phyloP scores from a whole-genome alignment of 2,797 vertebrate genomes.

The Spinus pinus region DNA sequence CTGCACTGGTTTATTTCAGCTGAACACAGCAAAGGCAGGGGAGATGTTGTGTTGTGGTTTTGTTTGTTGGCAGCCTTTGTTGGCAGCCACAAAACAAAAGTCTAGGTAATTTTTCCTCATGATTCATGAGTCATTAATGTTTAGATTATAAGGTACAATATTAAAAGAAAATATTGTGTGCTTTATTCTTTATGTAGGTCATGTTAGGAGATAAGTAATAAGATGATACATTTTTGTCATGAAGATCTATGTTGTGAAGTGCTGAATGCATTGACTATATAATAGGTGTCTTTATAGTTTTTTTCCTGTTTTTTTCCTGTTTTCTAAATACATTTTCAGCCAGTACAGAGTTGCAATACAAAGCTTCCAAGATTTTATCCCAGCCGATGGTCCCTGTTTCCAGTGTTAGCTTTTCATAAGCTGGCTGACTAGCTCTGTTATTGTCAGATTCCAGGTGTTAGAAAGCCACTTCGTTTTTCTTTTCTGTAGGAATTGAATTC shows the following conservation, averaged over 20 bases:
- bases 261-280: neutral
- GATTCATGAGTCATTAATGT: neutral
- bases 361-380: neutral
- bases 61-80: neutral
- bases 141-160: neutral
- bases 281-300: neutral
- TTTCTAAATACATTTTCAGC: neutral
- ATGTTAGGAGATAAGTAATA: neutral
- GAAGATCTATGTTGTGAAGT: neutral
- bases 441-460: constrained; percentile 1
- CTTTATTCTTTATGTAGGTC: neutral
- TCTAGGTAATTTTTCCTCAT: neutral
- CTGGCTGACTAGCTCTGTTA: neutral
- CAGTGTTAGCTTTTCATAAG: neutral
- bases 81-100: neutral
- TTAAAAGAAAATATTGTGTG: neutral
- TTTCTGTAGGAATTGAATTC: constrained; percentile 17
- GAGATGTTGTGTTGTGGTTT: neutral
- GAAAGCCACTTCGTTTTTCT: constrained; percentile 3
- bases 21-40: neutral
- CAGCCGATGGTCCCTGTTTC: neutral
- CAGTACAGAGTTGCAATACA: neutral
- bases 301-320: neutral
- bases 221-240: neutral
- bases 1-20: neutral